Evolutionary conservation across 2,888 invertebrate genomes (phyloP), one percentile per base, ranked within the genome.

Genomic region (Stictocephala bisonia): DNA sequence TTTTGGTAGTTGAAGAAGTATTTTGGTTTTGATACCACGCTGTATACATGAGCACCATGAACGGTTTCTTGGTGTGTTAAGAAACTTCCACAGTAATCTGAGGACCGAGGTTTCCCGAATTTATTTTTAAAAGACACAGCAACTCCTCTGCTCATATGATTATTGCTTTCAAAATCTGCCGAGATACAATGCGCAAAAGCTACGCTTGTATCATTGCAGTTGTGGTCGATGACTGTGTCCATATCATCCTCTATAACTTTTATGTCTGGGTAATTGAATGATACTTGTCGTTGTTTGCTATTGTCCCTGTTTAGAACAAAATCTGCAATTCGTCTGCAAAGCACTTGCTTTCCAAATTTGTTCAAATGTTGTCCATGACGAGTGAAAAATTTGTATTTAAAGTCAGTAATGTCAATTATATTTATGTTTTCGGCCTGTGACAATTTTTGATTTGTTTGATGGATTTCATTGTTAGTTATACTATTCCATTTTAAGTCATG

Each of bases 51-150:
- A n/a, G n/a, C n/a, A n/a, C n/a, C n/a, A n/a, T n/a, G n/a, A n/a
- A n/a, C n/a, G n/a, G n/a, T n/a, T n/a, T n/a, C n/a, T n/a, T n/a
- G n/a, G n/a, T n/a, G n/a, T n/a, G n/a, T n/a, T n/a, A n/a, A n/a
- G n/a, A n/a, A n/a, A n/a, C n/a, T n/a, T n/a, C n/a, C n/a, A n/a
- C n/a, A n/a, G n/a, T n/a, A n/a, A n/a, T n/a, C n/a, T n/a, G n/a
- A n/a, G n/a, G n/a, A n/a, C n/a, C n/a, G n/a, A n/a, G 29, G 56
- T 56, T 56, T 56, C n/a, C 56, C 56, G 13, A 56, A 29, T 56
- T 56, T 56, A 11, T 56, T 27, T 56, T 27, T 56, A 11, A 29
- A 56, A 29, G 29, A 27, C 4, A 27, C 29, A 29, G 27, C 29
- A 3, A 56, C n/a, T 3, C 56, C 56, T n/a, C 29, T 29, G 18